These are phyloP conservation scores for Anolis sagrei DNA, from an alignment of 2,113 vertebrate species.

Conservation along the genomic window DNA sequence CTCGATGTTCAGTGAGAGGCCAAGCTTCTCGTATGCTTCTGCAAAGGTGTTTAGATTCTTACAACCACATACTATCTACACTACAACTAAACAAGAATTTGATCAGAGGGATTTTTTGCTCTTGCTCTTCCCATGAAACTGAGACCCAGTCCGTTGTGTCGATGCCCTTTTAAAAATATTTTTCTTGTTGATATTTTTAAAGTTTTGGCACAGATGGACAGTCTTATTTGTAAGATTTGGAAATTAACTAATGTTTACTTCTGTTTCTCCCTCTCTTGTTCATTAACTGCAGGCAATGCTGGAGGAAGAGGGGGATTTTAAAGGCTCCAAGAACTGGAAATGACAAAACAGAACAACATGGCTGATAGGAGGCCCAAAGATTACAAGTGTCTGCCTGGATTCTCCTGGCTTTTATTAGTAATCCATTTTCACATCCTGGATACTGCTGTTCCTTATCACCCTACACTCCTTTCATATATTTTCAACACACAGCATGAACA, in stretches of 20 bases:
- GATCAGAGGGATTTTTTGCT: too few relatives aligned
- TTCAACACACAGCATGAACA: background rate
- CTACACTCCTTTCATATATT: background rate
- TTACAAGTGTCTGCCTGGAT: background rate
- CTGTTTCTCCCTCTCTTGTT: background rate
- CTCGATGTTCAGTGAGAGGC: too few relatives aligned
- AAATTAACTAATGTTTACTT: background rate
- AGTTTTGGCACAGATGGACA: background rate
- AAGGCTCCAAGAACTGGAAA: background rate
- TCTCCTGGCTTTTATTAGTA: background rate
- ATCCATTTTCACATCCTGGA: background rate
- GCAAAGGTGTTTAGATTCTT: too few relatives aligned
- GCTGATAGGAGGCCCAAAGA: background rate
- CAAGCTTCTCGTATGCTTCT: too few relatives aligned
- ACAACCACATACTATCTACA: too few relatives aligned
- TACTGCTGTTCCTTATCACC: background rate
- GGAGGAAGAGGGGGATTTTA: background rate
- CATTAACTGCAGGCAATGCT: background rate
- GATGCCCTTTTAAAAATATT: too few relatives aligned
- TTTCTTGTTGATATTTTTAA: background rate
- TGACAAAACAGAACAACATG: background rate
- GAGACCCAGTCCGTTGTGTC: too few relatives aligned
- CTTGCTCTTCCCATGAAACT: too few relatives aligned
- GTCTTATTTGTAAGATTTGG: background rate
- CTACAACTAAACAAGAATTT: too few relatives aligned